phyloP scores from a whole-genome alignment of 2,888 invertebrate genomes.

The Erebia aethiops region DNA sequence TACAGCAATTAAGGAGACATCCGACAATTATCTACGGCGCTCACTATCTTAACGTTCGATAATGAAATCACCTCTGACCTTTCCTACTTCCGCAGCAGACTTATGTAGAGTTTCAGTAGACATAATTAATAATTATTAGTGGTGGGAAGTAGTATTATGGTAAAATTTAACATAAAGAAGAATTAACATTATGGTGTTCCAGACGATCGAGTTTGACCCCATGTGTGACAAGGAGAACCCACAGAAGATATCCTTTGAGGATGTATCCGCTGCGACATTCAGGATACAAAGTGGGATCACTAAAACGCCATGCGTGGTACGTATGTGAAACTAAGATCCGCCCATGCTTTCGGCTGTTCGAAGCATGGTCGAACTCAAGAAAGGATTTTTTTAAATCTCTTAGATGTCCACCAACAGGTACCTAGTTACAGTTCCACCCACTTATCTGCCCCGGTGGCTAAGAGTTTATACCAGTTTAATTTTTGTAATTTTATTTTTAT shows the following conservation, averaged over 20 bases:
- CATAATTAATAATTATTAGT: neutral
- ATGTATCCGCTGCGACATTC: constrained; percentile 94
- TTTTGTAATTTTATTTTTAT: too few relatives aligned
- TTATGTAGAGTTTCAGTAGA: constrained; percentile 2
- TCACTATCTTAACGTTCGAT: neutral
- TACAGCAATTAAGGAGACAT: neutral
- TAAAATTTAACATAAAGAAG: neutral
- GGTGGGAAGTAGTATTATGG: constrained; percentile 4
- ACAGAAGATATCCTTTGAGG: constrained; percentile 89
- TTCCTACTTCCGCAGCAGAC: neutral
- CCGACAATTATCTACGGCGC: neutral
- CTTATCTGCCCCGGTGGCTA: too few relatives aligned
- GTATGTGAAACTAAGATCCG: constrained; percentile 42
- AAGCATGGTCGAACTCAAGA: too few relatives aligned
- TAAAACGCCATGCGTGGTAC: constrained; percentile 93
- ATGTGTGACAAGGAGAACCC: constrained; percentile 88
- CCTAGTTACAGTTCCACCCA: too few relatives aligned
- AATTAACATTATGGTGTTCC: constrained; percentile 63
- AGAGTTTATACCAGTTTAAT: too few relatives aligned
- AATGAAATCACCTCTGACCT: constrained; percentile 21
- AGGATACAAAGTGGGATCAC: constrained; percentile 92
- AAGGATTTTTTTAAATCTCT: too few relatives aligned
- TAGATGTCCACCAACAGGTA: too few relatives aligned
- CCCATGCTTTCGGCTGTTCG: too few relatives aligned
- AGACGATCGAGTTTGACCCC: constrained; percentile 74